phyloP scores from a whole-genome alignment of 2,797 vertebrate genomes.

The Eleutherodactylus coqui region DNA sequence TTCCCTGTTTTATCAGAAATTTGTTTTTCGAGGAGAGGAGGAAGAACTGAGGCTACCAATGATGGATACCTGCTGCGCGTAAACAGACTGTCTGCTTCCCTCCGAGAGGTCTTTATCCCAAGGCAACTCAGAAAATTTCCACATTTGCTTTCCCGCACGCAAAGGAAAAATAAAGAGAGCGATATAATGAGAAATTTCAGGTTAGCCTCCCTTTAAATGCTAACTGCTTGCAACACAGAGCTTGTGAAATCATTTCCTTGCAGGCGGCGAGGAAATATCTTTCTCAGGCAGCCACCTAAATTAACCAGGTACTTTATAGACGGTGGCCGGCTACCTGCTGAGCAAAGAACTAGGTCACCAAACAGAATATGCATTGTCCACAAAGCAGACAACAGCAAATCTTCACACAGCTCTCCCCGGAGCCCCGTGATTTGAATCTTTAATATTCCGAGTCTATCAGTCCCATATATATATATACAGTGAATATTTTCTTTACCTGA shows the following conservation, averaged over 20 bases:
- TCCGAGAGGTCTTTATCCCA: not conserved
- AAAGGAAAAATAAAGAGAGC: not conserved
- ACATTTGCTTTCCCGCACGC: not conserved
- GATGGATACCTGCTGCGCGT: slow-evolving; percentile 9
- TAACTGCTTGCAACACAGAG: slow-evolving; percentile 8
- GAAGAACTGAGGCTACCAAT: not conserved
- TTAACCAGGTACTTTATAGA: slow-evolving; percentile 49
- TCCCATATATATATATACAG: slow-evolving; percentile 19
- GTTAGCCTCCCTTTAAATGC: slow-evolving; percentile 1
- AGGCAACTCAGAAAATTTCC: not conserved
- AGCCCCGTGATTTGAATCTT: not conserved
- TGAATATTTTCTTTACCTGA: not conserved
- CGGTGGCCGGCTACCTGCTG: not conserved
- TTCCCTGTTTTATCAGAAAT: slow-evolving; percentile 1
- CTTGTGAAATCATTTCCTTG: not conserved
- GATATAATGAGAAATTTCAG: not conserved
- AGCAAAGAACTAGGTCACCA: slow-evolving; percentile 30
- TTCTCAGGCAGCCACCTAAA: slow-evolving; percentile 26
- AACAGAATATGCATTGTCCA: slow-evolving; percentile 14
- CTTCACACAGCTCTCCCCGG: not conserved
- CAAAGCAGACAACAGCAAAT: not conserved
- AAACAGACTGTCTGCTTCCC: not conserved
- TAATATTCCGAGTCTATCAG: not conserved
- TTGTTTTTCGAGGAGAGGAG: not conserved
- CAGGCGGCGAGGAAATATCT: not conserved